These are phyloP conservation scores for Hiodon alosoides DNA, from an alignment of 2,113 vertebrate genomes.

Conservation along the genomic window DNA sequence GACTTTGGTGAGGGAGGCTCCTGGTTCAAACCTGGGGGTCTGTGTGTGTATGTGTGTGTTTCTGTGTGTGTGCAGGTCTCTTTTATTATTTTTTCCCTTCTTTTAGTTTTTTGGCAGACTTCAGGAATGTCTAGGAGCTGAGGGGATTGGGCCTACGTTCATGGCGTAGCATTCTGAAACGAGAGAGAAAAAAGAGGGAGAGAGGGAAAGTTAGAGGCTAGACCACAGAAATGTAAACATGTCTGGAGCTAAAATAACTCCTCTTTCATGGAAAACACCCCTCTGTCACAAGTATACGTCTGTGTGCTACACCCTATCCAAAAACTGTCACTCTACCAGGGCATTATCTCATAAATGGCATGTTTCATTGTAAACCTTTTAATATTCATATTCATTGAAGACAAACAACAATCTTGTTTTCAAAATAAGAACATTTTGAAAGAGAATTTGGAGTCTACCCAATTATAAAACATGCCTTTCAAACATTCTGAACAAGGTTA, in stretches of 20 bases:
- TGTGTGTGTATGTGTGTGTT: slow-evolving; percentile 60
- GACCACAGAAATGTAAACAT: slow-evolving; percentile 95
- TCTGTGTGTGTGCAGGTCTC: slow-evolving; percentile 36
- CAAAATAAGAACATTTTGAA: neutral
- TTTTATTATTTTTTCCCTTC: slow-evolving; percentile 33
- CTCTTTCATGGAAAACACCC: slow-evolving; percentile 86
- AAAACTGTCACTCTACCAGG: slow-evolving; percentile 61
- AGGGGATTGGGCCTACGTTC: slow-evolving; percentile 69
- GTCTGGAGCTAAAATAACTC: slow-evolving; percentile 90
- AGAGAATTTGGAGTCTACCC: neutral
- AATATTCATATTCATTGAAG: neutral
- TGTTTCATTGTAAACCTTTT: neutral
- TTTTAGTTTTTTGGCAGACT: slow-evolving; percentile 79
- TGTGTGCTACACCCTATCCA: slow-evolving; percentile 73
- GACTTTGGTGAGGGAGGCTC: slow-evolving; percentile 37
- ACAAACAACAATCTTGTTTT: neutral
- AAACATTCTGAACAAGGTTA: neutral
- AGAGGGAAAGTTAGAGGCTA: slow-evolving; percentile 87
- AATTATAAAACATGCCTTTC: neutral
- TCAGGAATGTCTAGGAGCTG: slow-evolving; percentile 87
- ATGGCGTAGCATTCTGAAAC: slow-evolving; percentile 74
- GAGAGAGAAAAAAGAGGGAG: slow-evolving; percentile 73
- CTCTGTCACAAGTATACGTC: slow-evolving; percentile 77
- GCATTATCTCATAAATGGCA: slow-evolving; percentile 26
- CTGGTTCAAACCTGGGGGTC: slow-evolving; percentile 76